Base-by-base conservation (phyloP, 2,113 vertebrate species). In the Coreoperca whiteheadi region DNA sequence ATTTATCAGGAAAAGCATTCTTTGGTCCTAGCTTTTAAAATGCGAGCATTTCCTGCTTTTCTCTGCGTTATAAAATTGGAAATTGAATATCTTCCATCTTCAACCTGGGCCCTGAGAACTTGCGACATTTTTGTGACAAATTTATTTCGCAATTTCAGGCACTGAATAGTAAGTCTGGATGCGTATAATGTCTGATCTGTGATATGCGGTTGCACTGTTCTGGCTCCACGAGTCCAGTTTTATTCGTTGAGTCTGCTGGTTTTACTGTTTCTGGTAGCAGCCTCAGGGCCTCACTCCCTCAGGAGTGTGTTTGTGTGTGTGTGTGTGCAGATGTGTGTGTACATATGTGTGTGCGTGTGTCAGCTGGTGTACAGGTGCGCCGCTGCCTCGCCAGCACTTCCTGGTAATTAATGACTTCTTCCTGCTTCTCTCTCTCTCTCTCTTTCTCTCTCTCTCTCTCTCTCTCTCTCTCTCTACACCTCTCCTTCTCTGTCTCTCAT, bases 321-420 rank as follows among this genome's bases (percentile, higher is more conserved):
- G 18, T 15, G 65, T 70, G 57, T 39, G 46, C 4, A 6, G 21
- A 28, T 41, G 77, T 41, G 28, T 63, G 46, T 70, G 30, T 43
- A 30, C 63, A 28, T 77, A 41, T 79, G 75, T 80, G 46, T 68
- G 56, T 61, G 82, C 48, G 69, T 59, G 34, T 79, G 41, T 80
- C 87, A 89, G 90, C 89, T 89, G 83, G 86, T 64, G 66, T 94
- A 94, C 94, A 95, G 94, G 94, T 95, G 94, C 81, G 78, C 87
- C 60, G 56, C 72, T 94, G 90, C 92, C 89, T 92, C 78, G 90
- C 91, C 93, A 94, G 94, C 92, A 94, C 87, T 94, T 94, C 93
- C 92, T 93, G 87, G 91, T 93, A 94, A 95, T 95, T 94, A 95
- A 95, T 95, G 92, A 91, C 91, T 90, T 81, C 84, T 93, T 93